A percentile compares a stretch with the other conserved stretches of the same genome.
Conservation (phyloP, 2,113 vertebrate species). For the Apteryx owenii region DNA sequence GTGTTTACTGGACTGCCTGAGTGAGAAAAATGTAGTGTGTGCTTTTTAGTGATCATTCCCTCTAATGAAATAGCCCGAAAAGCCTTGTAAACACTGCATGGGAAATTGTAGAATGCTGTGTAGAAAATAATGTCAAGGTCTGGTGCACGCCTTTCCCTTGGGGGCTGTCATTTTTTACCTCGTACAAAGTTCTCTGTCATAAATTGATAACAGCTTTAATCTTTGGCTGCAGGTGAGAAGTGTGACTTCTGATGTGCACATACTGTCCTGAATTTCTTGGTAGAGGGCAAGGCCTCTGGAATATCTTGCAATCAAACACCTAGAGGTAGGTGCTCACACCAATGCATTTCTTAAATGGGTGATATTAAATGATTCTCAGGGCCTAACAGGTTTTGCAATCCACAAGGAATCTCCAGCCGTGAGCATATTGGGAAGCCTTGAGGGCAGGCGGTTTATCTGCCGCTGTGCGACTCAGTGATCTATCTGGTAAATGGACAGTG, state of each 20-base stretch:
- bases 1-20: not conserved
- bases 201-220: not conserved
- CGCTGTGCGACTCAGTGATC: not conserved
- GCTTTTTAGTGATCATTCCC: not conserved
- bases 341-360: not conserved
- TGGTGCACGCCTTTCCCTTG: fast-evolving
- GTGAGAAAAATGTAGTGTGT: fast-evolving
- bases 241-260: not conserved
- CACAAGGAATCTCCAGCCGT: fast-evolving
- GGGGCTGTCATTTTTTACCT: not conserved
- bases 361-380: not conserved
- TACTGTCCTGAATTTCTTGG: not conserved
- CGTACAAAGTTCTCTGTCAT: not conserved
- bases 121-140: not conserved
- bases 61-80: not conserved
- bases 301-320: not conserved
- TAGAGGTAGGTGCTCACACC: not conserved
- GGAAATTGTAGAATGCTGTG: not conserved
- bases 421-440: not conserved
- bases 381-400: not conserved
- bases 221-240: fast-evolving
- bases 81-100: not conserved
- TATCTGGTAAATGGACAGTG: not conserved
- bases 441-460: not conserved
- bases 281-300: not conserved